A percentile compares a stretch with the other conserved stretches of the same genome.
Evolutionary conservation across 1,140 invertebrate species (phyloP).

Genomic region (Cylas formicarius): DNA sequence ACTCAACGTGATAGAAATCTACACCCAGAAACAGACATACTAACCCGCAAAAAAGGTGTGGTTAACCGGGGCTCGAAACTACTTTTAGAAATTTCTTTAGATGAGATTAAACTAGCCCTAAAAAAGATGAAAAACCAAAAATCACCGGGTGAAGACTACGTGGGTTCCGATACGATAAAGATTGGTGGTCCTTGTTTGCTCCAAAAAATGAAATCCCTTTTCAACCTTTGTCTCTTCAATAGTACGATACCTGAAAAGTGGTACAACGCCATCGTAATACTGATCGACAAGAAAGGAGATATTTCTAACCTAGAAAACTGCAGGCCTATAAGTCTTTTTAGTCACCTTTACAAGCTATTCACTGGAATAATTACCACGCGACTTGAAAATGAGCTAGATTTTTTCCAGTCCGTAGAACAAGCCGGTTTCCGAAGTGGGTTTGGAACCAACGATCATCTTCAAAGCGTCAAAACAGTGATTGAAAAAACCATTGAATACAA

Average conservation of each 20-base stretch:
- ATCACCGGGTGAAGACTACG: conserved; percentile 1
- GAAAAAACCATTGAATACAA: conserved; percentile 13
- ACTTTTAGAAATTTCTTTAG: background rate
- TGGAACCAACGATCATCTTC: conserved; percentile 20
- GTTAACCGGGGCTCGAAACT: conserved; percentile 6
- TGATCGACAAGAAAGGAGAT: conserved; percentile 9
- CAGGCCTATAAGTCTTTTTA: conserved; percentile 16
- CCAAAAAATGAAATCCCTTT: conserved; percentile 3
- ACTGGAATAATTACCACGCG: conserved; percentile 16
- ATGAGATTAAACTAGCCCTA: conserved; percentile 7
- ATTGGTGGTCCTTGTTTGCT: too few species aligned
- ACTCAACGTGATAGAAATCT: too few species aligned
- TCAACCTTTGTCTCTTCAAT: conserved; percentile 4
- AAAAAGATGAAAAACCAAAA: conserved; percentile 11
- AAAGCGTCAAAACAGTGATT: conserved; percentile 10
- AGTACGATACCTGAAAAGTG: conserved; percentile 6
- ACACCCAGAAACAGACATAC: conserved; percentile 9
- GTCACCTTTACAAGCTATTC: conserved; percentile 19
- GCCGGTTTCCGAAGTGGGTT: conserved; percentile 21
- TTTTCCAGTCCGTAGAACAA: conserved; percentile 21
- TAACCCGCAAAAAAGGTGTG: conserved; percentile 6
- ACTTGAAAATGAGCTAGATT: conserved; percentile 18
- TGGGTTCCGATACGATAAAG: too few species aligned
- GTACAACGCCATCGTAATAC: conserved; percentile 10
- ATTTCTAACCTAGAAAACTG: conserved; percentile 11